Percentiles rank a stretch among this genome's conserved stretches.
These are phyloP conservation scores for Pammene fasciana DNA, from an alignment of 2,888 invertebrate genomes.

Conservation along the genomic window DNA sequence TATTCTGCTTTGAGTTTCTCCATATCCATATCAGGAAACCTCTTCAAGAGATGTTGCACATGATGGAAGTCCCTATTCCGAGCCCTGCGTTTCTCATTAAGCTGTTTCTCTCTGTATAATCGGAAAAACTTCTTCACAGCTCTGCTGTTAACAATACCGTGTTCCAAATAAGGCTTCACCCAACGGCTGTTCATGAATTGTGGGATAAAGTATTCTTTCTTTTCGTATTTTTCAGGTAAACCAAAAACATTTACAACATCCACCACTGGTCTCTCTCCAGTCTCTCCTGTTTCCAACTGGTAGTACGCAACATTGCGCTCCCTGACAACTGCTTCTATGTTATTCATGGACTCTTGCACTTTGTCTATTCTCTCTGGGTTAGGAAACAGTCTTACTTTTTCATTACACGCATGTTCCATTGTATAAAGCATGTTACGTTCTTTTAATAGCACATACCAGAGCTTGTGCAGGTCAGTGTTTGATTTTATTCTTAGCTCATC, in stretches of 20 bases:
- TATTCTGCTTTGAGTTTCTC: conserved; percentile 87
- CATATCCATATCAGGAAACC: conserved; percentile 90
- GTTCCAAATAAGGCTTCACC: conserved; percentile 82
- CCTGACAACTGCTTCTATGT: conserved; percentile 93
- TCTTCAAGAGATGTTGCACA: conserved; percentile 87
- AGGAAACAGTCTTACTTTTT: conserved; percentile 88
- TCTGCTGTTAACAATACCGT: conserved; percentile 77
- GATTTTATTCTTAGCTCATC: conserved; percentile 98
- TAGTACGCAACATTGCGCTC: conserved; percentile 97
- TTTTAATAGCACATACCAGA: conserved; percentile 96
- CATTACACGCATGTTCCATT: conserved; percentile 93
- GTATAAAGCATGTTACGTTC: conserved; percentile 98
- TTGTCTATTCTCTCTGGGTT: conserved; percentile 97
- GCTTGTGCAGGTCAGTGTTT: conserved; percentile 96
- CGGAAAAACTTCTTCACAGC: conserved; percentile 84
- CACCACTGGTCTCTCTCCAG: conserved; percentile 89
- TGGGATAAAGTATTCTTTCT: conserved; percentile 86
- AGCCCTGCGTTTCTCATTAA: conserved; percentile 81
- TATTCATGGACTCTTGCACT: conserved; percentile 97
- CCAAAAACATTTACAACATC: conserved; percentile 85
- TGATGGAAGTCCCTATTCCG: conserved; percentile 86
- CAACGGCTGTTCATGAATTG: conserved; percentile 86
- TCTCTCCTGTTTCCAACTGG: conserved; percentile 93
- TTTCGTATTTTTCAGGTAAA: conserved; percentile 80
- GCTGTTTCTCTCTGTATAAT: conserved; percentile 86